Evolutionary conservation across 2,113 vertebrate species (phyloP).

Genomic region (Azemiops feae): DNA sequence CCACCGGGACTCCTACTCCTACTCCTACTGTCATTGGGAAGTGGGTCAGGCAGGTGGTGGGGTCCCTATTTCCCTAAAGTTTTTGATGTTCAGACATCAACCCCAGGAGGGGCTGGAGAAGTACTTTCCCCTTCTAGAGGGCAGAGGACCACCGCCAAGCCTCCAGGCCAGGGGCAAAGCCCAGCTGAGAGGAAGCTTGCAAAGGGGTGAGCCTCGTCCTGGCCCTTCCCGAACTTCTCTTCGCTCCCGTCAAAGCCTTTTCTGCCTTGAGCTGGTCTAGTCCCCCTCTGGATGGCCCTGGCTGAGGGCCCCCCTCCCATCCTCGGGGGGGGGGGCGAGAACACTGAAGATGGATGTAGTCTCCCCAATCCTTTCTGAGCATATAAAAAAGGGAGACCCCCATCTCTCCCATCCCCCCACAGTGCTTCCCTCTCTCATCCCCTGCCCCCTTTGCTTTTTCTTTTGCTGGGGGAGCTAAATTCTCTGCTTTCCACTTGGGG

Average conservation of each 20-base stretch:
- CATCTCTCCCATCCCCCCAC: neutral
- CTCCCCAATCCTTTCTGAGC: neutral
- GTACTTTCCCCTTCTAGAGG: neutral
- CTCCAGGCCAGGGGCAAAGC: neutral
- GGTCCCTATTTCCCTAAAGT: neutral
- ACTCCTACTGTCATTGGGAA: too few relatives aligned
- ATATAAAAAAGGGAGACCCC: neutral
- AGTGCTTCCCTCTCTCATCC: neutral
- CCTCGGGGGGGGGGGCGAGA: neutral
- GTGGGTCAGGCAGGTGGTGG: neutral
- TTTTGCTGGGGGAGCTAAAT: neutral
- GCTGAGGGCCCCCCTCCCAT: neutral
- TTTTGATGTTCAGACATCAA: neutral
- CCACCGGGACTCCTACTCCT: neutral
- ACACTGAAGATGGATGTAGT: neutral
- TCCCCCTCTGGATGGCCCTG: too few relatives aligned
- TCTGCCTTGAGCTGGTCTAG: too few relatives aligned
- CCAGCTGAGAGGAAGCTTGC: neutral
- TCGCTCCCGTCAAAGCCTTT: too few relatives aligned
- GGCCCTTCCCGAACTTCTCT: neutral
- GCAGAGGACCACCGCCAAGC: neutral
- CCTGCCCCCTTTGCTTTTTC: neutral
- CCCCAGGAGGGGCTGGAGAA: neutral
- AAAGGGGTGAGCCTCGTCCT: neutral
- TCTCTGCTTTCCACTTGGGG: neutral